Evolutionary conservation across 2,888 invertebrate species (phyloP), one percentile per base, ranked within the genome.

Genomic region (Prionchulus punctatus): DNA sequence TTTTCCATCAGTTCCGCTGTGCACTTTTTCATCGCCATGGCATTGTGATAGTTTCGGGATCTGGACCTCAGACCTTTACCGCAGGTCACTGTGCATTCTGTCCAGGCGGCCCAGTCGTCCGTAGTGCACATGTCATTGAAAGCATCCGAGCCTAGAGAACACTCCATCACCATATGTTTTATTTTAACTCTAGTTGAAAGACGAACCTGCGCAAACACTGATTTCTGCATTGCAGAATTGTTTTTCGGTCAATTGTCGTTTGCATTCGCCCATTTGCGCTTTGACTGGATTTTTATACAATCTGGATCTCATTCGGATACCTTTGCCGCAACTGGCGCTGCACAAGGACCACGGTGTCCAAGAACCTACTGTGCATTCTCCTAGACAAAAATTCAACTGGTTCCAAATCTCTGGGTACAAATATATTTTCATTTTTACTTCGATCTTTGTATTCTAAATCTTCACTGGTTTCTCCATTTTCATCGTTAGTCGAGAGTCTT

Each of bases 271-370:
- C 60, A 70, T 68, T 60, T 68, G 69, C 2, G 70, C 70, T 57
- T 70, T 70, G 31, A 67, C 64, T 12, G 80, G 81, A 70, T 87
- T 80, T 28, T 80, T 67, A 74, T 78, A 80, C 1, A 86, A 76
- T 2, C 90, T 79, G 42, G 84, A 84, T 55, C 85, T 78, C 63
- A 79, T 75, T 58, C 80, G 77, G 26, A 77, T 76, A 0, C 86
- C 87, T 62, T 81, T 81, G 1, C 86, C 87, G 70, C 88, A 89
- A 0, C 80, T 79, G 28, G 81, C 80, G 18, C 83, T 80, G 70
- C 88, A 88, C 1, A 85, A 81, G 1, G 84, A 82, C 85, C 87
- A 88, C 12, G 79, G 77, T 50, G 84, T 82, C 88, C 88, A 88
- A 2, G 78, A 72, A 0, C 81, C 78, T 57, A 82, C 79, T 3